Conservation (phyloP, 2,888 invertebrate species). For the Achlya flavicornis region DNA sequence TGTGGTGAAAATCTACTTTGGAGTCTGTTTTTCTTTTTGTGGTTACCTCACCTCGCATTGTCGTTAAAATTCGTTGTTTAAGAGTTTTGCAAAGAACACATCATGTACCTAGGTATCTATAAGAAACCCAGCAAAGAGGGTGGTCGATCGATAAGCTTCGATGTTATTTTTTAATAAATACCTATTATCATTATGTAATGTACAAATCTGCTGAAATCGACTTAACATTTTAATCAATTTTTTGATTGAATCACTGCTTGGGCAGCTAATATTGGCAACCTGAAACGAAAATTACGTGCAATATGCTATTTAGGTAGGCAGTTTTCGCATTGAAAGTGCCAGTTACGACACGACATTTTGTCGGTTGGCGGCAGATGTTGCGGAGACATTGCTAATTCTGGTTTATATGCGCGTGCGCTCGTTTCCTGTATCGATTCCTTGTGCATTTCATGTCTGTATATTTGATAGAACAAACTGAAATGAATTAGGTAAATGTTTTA, state of each 20-base stretch:
- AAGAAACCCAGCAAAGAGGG: no score
- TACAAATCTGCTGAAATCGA: no score
- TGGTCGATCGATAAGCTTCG: no score
- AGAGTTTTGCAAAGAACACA: no score
- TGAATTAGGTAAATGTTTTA: neutral
- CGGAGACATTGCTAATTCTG: conserved; percentile 69
- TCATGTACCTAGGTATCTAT: no score
- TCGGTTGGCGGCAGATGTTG: conserved; percentile 39
- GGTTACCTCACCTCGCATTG: no score
- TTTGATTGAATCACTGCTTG: no score
- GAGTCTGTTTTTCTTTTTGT: no score
- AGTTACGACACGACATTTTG: conserved; percentile 36
- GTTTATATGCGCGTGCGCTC: conserved; percentile 48
- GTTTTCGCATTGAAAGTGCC: conserved; percentile 36
- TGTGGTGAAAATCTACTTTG: no score
- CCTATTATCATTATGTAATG: no score
- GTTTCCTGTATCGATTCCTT: conserved; percentile 74
- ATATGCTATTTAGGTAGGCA: conserved; percentile 23
- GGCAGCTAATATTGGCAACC: neutral
- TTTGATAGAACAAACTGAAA: conserved; percentile 7
- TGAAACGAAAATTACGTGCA: conserved; percentile 19
- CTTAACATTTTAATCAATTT: neutral
- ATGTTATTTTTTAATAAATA: no score
- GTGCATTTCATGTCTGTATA: conserved; percentile 41
- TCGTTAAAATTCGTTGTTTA: no score